Evolutionary conservation across 2,113 vertebrate genomes (phyloP).

Genomic region (Oreochromis tanganicae): DNA sequence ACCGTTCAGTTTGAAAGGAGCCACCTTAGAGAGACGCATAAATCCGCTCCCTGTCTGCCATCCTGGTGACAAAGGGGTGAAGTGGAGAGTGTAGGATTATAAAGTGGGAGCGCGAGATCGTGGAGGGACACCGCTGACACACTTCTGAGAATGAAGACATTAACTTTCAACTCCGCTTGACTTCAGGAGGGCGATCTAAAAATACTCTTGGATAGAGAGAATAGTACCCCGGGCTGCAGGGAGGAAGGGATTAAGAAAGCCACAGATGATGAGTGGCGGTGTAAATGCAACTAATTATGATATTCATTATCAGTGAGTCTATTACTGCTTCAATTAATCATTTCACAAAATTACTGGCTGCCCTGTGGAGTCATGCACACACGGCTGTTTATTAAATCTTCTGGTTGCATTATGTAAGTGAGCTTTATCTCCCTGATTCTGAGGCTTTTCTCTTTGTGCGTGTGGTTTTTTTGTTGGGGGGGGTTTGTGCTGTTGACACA

Average conservation of each 20-base stretch:
- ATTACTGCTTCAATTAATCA: neutral
- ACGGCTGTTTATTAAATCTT: neutral
- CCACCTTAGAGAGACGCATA: neutral
- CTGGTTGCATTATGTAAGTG: neutral
- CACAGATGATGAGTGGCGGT: neutral
- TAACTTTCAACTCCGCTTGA: conserved; percentile 16
- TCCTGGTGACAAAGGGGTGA: neutral
- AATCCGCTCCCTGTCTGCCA: neutral
- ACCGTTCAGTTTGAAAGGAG: neutral
- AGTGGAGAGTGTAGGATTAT: neutral
- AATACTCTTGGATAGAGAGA: neutral
- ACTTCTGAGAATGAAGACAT: conserved; percentile 1
- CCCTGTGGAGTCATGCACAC: neutral
- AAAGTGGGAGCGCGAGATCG: neutral
- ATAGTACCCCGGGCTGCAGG: neutral
- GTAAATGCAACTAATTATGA: neutral
- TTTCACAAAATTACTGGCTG: neutral
- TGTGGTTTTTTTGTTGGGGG: neutral
- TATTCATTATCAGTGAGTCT: neutral
- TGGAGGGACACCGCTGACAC: neutral
- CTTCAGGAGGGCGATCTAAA: conserved; percentile 15
- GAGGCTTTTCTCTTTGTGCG: neutral
- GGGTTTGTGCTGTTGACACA: neutral
- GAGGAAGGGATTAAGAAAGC: neutral
- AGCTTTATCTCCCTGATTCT: neutral